Conservation (phyloP, 2,797 vertebrate genomes). For the Karalla daura region DNA sequence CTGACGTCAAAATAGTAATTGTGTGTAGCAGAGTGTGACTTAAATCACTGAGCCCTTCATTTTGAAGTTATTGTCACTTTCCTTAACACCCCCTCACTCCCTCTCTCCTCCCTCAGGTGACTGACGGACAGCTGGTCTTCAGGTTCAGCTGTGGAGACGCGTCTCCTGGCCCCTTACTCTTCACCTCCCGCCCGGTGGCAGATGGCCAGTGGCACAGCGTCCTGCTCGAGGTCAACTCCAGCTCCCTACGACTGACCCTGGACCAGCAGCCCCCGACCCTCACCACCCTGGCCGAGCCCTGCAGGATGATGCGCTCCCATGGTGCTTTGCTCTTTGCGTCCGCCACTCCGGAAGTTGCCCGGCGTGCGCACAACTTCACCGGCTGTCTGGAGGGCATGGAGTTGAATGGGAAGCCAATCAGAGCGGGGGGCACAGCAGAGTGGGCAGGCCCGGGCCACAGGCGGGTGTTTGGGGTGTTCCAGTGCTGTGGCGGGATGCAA, state of each 20-base stretch:
- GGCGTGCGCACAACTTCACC: constrained; percentile 75
- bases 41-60: too few species aligned
- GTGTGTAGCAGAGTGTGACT: too few species aligned
- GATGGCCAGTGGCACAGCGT: constrained; percentile 89
- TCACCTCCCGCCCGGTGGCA: constrained; percentile 75
- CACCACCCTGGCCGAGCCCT: constrained; percentile 76
- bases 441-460: constrained; percentile 70
- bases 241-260: constrained; percentile 80
- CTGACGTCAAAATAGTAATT: too few species aligned
- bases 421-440: constrained; percentile 51
- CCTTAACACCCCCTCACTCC: neutral
- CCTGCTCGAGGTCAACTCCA: constrained; percentile 86
- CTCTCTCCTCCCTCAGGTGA: constrained; percentile 80
- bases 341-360: constrained; percentile 3
- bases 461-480: constrained; percentile 84
- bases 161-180: constrained; percentile 70
- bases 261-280: constrained; percentile 76
- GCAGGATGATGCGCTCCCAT: constrained; percentile 71
- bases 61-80: too few species aligned
- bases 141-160: constrained; percentile 83
- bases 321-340: constrained; percentile 86
- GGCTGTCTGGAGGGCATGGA: constrained; percentile 89
- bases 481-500: constrained; percentile 83
- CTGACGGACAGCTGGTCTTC: constrained; percentile 83
- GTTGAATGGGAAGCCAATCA: constrained; percentile 84